phyloP scores from a whole-genome alignment of 2,113 vertebrate species.

The Saguinus imperator region DNA sequence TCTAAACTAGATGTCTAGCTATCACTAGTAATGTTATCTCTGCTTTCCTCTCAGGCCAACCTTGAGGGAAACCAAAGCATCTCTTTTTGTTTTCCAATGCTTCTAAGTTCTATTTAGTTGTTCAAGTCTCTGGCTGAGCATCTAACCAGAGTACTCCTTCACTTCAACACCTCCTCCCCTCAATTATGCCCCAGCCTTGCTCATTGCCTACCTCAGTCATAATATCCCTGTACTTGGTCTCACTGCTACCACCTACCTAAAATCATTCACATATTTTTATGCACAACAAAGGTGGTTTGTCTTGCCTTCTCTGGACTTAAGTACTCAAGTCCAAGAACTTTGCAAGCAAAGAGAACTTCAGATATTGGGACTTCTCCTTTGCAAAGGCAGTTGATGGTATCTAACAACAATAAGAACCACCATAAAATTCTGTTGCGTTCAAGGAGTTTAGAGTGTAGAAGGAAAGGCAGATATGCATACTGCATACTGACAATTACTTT shows the following conservation, averaged over 20 bases:
- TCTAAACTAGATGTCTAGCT: neutral
- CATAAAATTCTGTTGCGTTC: neutral
- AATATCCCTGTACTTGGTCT: neutral
- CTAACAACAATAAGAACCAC: neutral
- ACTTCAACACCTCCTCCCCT: rapidly evolving
- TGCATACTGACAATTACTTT: neutral
- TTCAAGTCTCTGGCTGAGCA: neutral
- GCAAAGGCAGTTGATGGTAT: neutral
- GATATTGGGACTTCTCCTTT: neutral
- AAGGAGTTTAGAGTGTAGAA: neutral
- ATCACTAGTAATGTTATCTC: neutral
- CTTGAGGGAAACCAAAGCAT: neutral
- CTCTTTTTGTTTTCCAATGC: neutral
- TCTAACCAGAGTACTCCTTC: neutral
- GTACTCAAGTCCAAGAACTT: neutral
- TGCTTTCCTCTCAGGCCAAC: neutral
- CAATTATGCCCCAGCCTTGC: neutral
- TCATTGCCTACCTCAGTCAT: neutral
- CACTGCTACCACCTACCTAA: neutral
- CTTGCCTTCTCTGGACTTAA: neutral
- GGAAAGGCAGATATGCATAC: neutral
- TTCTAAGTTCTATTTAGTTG: neutral
- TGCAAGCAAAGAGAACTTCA: neutral
- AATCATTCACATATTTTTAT: neutral
- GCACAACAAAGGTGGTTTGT: neutral